Evolutionary conservation across 2,888 invertebrate genomes (phyloP).

Genomic region (Drosophila macrospina): DNA sequence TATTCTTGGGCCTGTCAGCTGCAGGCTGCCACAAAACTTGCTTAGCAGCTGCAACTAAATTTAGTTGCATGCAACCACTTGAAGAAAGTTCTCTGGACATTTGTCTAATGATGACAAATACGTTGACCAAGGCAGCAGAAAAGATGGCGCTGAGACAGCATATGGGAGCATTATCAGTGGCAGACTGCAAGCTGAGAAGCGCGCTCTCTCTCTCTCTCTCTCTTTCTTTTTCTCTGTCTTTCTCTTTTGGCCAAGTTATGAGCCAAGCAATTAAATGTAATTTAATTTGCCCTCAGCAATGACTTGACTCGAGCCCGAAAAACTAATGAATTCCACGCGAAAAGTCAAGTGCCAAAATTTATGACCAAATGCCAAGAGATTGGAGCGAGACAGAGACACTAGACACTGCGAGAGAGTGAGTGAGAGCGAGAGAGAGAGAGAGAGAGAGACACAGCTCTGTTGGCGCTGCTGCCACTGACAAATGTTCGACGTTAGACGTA

Average conservation of each 20-base stretch:
- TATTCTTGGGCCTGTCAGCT: constrained; percentile 62
- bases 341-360: constrained; percentile 76
- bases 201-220: background rate
- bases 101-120: constrained; percentile 75
- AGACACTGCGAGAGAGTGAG: background rate
- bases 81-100: constrained; percentile 46
- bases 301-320: constrained; percentile 48
- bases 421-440: background rate
- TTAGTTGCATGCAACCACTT: constrained; percentile 33
- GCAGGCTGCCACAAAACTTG: constrained; percentile 36
- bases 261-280: constrained; percentile 76
- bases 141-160: constrained; percentile 2
- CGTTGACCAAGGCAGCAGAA: constrained; percentile 23
- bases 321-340: constrained; percentile 80
- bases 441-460: constrained; percentile 16
- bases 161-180: constrained; percentile 46
- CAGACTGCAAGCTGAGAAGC: constrained; percentile 18
- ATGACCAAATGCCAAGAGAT: constrained; percentile 50
- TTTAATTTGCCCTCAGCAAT: constrained; percentile 70
- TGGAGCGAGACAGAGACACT: background rate
- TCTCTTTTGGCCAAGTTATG: constrained; percentile 57
- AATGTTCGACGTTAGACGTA: constrained; percentile 78
- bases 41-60: constrained; percentile 49
- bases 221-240: background rate
- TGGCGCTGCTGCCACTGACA: constrained; percentile 64